phyloP scores from a whole-genome alignment of 2,888 invertebrate genomes.

The Hydrotaea cyrtoneurina region DNA sequence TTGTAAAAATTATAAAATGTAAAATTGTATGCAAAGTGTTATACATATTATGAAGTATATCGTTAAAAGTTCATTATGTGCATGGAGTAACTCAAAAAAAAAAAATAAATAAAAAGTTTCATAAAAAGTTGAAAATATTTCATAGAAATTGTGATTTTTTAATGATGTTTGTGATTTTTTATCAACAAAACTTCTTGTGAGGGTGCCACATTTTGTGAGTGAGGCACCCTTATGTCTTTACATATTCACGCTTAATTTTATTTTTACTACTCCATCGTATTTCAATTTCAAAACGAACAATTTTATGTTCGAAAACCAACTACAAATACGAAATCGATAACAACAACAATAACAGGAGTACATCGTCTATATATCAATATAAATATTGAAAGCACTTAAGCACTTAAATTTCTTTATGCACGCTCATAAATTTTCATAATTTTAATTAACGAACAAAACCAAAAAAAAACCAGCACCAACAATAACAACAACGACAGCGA shows the following conservation, averaged over 20 bases:
- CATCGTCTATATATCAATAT: neutral
- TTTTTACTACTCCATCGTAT: constrained; percentile 13
- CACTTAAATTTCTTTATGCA: constrained; percentile 24
- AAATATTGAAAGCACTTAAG: constrained; percentile 23
- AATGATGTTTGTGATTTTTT: no score
- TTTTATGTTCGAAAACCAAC: constrained; percentile 22
- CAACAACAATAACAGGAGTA: constrained; percentile 6
- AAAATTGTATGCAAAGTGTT: no score
- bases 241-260: constrained; percentile 23
- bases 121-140: no score
- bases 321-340: constrained; percentile 26
- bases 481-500: neutral
- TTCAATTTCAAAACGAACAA: constrained; percentile 23
- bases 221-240: neutral
- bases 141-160: no score
- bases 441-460: constrained; percentile 6
- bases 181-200: no score
- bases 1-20: no score
- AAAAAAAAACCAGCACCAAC: neutral
- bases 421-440: constrained; percentile 36
- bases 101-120: no score
- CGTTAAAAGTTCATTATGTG: no score
- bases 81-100: no score
- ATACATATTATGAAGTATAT: no score
- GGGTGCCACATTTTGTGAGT: no score